These are phyloP conservation scores for Pachyuromys duprasi DNA, from an alignment of 2,797 vertebrate genomes.

Conservation along the genomic window DNA sequence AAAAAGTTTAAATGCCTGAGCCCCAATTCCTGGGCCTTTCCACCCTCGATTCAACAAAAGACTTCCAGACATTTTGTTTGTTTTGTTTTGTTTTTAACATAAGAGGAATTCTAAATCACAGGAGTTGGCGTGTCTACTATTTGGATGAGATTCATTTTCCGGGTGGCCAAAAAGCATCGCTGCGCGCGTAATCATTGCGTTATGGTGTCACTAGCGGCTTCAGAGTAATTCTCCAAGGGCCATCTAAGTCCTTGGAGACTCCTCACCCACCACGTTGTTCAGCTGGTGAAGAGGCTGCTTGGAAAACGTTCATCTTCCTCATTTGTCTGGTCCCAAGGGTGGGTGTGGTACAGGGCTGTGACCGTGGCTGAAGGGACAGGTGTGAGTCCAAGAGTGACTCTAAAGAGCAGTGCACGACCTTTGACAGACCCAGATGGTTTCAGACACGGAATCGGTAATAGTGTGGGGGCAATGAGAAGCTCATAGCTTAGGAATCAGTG, in stretches of 20 bases:
- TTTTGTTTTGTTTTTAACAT: background rate
- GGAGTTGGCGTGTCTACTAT: background rate
- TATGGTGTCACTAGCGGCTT: background rate
- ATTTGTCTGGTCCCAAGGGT: background rate
- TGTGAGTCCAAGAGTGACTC: background rate
- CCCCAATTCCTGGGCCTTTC: background rate
- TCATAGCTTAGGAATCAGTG: background rate
- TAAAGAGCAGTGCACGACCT: background rate
- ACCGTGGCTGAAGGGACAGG: background rate
- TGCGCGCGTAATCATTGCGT: too few species aligned
- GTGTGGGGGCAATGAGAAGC: background rate
- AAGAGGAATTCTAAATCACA: background rate
- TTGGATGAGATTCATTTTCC: background rate
- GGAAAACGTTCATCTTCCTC: background rate
- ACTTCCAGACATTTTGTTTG: background rate
- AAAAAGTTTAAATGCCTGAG: background rate
- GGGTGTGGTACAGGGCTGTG: too few species aligned
- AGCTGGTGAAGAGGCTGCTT: background rate
- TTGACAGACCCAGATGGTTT: too few species aligned
- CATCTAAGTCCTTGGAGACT: accelerated
- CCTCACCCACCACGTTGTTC: background rate
- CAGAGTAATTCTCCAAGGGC: background rate
- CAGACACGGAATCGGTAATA: too few species aligned
- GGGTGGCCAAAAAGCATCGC: background rate
- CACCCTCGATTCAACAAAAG: background rate